phyloP scores from a whole-genome alignment of 2,113 vertebrate genomes.

The Chaetorhynchus papuensis region DNA sequence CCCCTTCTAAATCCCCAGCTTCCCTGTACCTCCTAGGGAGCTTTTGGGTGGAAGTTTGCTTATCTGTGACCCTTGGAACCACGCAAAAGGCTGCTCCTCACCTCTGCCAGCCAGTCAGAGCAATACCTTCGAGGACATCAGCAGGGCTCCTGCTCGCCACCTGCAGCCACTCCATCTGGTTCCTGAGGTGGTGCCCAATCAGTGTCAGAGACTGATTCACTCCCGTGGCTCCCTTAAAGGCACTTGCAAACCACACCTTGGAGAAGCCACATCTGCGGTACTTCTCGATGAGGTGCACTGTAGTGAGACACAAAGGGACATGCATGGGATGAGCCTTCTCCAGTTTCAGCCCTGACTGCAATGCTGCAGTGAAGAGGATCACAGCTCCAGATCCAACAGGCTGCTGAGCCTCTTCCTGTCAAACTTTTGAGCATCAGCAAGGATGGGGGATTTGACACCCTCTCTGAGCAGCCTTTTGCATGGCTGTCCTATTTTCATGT shows the following conservation, averaged over 20 bases:
- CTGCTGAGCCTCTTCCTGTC: background rate
- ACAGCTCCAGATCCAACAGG: background rate
- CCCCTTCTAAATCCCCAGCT: background rate
- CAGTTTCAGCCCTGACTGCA: background rate
- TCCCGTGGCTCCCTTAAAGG: constrained; percentile 92
- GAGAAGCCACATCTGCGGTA: constrained; percentile 81
- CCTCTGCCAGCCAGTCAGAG: constrained; percentile 96
- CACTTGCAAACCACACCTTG: constrained; percentile 89
- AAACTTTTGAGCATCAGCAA: background rate
- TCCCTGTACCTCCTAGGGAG: background rate
- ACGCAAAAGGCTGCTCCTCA: constrained; percentile 6
- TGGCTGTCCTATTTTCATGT: background rate
- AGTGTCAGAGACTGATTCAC: constrained; percentile 79
- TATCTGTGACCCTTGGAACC: background rate
- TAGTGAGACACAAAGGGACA: background rate
- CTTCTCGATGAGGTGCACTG: constrained; percentile 84
- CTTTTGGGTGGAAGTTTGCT: background rate
- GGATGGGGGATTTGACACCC: background rate
- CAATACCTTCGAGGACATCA: constrained; percentile 78
- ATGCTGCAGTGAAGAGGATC: background rate
- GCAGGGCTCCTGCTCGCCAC: constrained; percentile 73
- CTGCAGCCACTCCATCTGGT: constrained; percentile 87
- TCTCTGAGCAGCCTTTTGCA: background rate
- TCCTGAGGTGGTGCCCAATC: constrained; percentile 85
- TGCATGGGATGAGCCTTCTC: background rate